Percentiles rank a stretch among this genome's conserved stretches.
Conservation (phyloP, 2,113 vertebrate species). For the Pionites leucogaster region DNA sequence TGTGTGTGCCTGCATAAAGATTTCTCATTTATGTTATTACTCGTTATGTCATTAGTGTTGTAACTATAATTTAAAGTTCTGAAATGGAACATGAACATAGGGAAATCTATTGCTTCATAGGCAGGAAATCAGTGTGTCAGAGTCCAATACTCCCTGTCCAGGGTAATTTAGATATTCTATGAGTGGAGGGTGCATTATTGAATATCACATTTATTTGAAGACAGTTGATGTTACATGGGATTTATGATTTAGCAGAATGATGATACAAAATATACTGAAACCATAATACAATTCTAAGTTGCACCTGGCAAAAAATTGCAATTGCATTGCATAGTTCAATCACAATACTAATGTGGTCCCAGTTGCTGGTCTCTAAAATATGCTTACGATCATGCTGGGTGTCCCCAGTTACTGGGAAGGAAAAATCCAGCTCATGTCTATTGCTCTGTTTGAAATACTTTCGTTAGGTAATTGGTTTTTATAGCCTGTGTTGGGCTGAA, state of each 20-base stretch:
- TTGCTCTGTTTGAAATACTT: not conserved
- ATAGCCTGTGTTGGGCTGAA: not conserved
- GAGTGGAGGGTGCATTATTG: not conserved
- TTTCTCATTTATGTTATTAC: not conserved
- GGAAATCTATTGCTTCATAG: not conserved
- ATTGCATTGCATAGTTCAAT: fast-evolving
- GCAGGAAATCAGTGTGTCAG: not conserved
- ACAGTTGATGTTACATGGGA: not conserved
- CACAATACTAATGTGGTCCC: not conserved
- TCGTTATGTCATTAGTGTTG: not conserved
- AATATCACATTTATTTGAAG: not conserved
- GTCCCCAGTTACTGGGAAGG: fast-evolving
- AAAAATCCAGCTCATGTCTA: not conserved
- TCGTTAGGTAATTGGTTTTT: not conserved
- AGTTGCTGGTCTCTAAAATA: not conserved
- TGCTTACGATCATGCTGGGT: not conserved
- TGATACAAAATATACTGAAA: not conserved
- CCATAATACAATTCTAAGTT: not conserved
- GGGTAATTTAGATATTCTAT: not conserved
- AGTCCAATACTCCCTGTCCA: not conserved
- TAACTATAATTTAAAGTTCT: not conserved
- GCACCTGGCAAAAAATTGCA: not conserved
- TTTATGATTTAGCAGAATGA: not conserved
- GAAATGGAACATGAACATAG: not conserved
- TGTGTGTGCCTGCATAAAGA: not conserved